Conservation (phyloP, 2,888 invertebrate genomes). For the Ectemnius lituratus region DNA sequence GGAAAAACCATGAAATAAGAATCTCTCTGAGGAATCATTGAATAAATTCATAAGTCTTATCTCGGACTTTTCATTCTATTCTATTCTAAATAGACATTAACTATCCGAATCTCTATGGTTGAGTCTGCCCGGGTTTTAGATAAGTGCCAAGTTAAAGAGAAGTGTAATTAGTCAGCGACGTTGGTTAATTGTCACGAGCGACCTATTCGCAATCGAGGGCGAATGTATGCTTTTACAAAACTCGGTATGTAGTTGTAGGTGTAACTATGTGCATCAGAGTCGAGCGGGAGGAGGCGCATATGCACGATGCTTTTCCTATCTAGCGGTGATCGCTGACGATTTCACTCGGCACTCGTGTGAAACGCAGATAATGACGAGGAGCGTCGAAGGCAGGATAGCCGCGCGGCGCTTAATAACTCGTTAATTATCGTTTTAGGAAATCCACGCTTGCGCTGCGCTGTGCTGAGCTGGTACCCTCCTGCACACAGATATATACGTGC, state of each 20-base stretch:
- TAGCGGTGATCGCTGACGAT: constrained; percentile 62
- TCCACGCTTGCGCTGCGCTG: constrained; percentile 61
- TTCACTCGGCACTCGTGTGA: constrained; percentile 72
- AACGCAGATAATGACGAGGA: constrained; percentile 70
- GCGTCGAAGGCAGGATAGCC: constrained; percentile 66
- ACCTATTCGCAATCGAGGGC: no score
- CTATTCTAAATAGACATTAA: no score
- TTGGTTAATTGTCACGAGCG: no score
- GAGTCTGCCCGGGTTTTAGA: no score
- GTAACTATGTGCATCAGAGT: constrained; percentile 11
- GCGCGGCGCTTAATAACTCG: constrained; percentile 76
- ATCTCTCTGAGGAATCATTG: no score
- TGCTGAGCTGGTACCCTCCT: constrained; percentile 41
- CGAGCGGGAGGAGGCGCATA: background rate
- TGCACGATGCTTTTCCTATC: constrained; percentile 48
- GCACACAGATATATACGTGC: constrained; percentile 25
- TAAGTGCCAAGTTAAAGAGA: no score
- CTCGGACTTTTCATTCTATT: no score
- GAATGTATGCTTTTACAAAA: no score
- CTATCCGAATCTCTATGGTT: no score
- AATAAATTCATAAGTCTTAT: no score
- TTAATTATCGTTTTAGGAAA: constrained; percentile 79
- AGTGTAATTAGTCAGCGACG: no score
- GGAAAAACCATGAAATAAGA: no score
- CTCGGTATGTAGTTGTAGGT: constrained; percentile 16